Evolutionary conservation across 2,888 invertebrate genomes (phyloP).

Genomic region (Byasa hedistus): DNA sequence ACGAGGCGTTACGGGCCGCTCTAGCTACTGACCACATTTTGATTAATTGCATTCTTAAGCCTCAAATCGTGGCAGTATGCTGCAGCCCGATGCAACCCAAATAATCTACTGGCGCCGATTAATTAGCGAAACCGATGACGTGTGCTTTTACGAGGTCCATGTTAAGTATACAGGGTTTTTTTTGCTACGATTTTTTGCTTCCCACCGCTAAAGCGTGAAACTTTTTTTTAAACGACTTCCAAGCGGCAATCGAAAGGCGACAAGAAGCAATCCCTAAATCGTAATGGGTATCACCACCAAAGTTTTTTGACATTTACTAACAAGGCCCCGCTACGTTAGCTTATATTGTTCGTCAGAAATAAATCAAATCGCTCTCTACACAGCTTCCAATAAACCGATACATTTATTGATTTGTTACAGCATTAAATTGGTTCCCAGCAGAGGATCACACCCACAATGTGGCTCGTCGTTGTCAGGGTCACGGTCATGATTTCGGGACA

Average conservation of each 20-base stretch:
- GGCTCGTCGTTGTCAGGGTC: conserved; percentile 47
- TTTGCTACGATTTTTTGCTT: conserved; percentile 47
- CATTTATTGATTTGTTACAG: conserved; percentile 80
- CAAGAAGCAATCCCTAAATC: conserved; percentile 16
- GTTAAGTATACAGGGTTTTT: conserved; percentile 56
- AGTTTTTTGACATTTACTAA: conserved; percentile 75
- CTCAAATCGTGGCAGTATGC: conserved; percentile 49
- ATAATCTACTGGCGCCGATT: conserved; percentile 74
- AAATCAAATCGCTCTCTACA: conserved; percentile 77
- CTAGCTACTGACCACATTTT: conserved; percentile 78
- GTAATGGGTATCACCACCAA: conserved; percentile 20
- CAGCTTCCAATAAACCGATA: conserved; percentile 79
- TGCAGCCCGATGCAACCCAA: conserved; percentile 46
- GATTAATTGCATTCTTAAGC: conserved; percentile 76
- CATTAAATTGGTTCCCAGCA: conserved; percentile 78
- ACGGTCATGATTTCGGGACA: conserved; percentile 53
- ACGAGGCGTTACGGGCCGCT: conserved; percentile 76
- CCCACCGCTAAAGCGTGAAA: neutral
- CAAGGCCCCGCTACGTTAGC: conserved; percentile 67
- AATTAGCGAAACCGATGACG: conserved; percentile 72
- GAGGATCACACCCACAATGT: conserved; percentile 60
- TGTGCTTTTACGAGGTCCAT: conserved; percentile 53
- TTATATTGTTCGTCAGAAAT: conserved; percentile 67
- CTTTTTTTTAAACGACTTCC: conserved; percentile 1
- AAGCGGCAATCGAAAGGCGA: neutral